phyloP scores from a whole-genome alignment of 1,140 invertebrate genomes.

The Dermatophagoides farinae region DNA sequence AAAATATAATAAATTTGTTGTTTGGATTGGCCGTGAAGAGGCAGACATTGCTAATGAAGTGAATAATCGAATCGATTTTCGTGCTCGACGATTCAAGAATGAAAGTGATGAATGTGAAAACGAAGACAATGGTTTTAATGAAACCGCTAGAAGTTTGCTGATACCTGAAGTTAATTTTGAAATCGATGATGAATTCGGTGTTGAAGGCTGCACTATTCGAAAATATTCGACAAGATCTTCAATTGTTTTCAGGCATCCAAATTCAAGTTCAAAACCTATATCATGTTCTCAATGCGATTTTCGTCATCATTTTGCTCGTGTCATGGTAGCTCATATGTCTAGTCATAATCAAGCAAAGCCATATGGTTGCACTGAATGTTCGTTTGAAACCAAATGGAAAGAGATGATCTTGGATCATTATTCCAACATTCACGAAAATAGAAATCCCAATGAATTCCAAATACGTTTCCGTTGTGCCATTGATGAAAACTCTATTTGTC shows the following conservation, averaged over 20 bases:
- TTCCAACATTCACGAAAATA: conserved; percentile 11
- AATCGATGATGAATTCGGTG: conserved; percentile 7
- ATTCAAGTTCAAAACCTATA: conserved; percentile 18
- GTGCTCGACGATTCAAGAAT: neutral
- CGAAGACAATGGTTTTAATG: conserved; percentile 1
- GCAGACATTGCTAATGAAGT: neutral
- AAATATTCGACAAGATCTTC: neutral
- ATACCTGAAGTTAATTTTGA: conserved; percentile 15
- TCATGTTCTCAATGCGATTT: conserved; percentile 19
- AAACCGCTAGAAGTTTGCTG: conserved; percentile 8
- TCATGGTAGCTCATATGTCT: conserved; percentile 35
- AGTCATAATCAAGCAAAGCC: conserved; percentile 22
- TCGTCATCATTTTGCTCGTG: conserved; percentile 40
- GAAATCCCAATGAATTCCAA: conserved; percentile 16
- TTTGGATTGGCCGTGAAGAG: conserved; percentile 12
- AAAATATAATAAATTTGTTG: conserved; percentile 50
- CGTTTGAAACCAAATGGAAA: conserved; percentile 53
- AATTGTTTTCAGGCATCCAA: conserved; percentile 19
- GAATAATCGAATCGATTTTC: conserved; percentile 5
- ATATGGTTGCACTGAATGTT: conserved; percentile 49
- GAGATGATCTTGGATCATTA: conserved; percentile 38
- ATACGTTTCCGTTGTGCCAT: conserved; percentile 17
- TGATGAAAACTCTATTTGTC: neutral
- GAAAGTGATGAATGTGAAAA: neutral
- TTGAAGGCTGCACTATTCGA: conserved; percentile 6